Percentiles rank a stretch among this genome's conserved stretches.
These are phyloP conservation scores for Cerastis rubricosa DNA, from an alignment of 2,888 invertebrate genomes.

Conservation along the genomic window DNA sequence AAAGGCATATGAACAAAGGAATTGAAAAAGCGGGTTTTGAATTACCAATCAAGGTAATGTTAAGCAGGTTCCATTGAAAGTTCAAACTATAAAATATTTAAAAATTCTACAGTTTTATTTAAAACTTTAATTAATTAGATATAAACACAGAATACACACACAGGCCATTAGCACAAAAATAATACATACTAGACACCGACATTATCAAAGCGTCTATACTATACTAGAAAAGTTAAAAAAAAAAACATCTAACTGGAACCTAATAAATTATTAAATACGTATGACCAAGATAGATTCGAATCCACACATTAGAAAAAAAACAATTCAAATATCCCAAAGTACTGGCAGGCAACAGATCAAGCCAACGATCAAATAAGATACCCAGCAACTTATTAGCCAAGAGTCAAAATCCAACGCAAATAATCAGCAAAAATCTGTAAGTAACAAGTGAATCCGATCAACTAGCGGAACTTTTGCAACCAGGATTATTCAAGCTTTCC, in stretches of 20 bases:
- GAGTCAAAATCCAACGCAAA: slow-evolving; percentile 34
- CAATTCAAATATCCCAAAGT: background rate
- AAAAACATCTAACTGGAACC: background rate
- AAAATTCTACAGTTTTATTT: background rate
- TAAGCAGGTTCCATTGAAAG: background rate
- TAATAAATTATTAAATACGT: background rate
- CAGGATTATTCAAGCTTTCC: slow-evolving; percentile 62
- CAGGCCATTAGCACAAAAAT: background rate
- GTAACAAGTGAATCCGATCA: slow-evolving; percentile 69
- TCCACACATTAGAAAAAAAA: background rate
- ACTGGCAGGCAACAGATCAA: background rate
- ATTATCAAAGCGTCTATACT: background rate
- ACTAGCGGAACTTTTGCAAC: slow-evolving; percentile 66
- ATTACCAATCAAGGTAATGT: slow-evolving; percentile 23
- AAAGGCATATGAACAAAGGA: slow-evolving; percentile 52
- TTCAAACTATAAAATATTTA: background rate
- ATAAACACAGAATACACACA: background rate
- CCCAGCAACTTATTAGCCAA: slow-evolving; percentile 18
- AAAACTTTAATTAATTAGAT: background rate
- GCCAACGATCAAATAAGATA: slow-evolving; percentile 8
- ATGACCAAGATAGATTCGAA: background rate
- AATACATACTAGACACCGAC: background rate
- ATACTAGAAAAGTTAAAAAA: background rate
- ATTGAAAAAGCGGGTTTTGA: slow-evolving; percentile 28
- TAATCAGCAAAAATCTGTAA: slow-evolving; percentile 58